A percentile compares a stretch with the other conserved stretches of the same genome.
These are phyloP conservation scores for Lordiphosa collinella DNA, from an alignment of 1,140 invertebrate genomes.

Conservation along the genomic window DNA sequence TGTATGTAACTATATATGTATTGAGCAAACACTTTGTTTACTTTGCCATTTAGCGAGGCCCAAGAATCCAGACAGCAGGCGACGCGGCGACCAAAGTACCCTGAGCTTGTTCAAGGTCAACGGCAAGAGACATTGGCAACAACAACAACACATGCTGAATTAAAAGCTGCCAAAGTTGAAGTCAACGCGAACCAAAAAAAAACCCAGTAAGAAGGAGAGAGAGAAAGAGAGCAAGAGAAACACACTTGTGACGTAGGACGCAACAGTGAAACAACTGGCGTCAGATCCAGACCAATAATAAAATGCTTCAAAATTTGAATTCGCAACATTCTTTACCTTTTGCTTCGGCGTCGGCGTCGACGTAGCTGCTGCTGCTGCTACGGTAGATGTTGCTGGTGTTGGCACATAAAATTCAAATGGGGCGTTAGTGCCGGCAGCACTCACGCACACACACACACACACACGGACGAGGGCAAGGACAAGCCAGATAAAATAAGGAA, in stretches of 20 bases:
- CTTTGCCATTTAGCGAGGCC: too few species aligned
- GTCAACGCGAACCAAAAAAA: neutral
- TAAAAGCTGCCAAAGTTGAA: too few species aligned
- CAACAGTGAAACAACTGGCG: neutral
- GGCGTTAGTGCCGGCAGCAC: constrained; percentile 3
- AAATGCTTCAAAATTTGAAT: neutral
- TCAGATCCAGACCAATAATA: constrained; percentile 4
- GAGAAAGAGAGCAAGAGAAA: neutral
- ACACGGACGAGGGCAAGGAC: constrained; percentile 1
- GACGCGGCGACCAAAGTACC: neutral
- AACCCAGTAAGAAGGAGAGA: neutral
- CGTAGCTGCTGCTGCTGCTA: constrained; percentile 7
- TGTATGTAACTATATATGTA: too few species aligned
- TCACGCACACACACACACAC: constrained; percentile 8
- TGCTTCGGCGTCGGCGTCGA: constrained; percentile 3
- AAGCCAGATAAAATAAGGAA: neutral
- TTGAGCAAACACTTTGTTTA: too few species aligned
- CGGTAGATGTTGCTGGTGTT: constrained; percentile 4
- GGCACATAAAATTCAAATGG: constrained; percentile 26
- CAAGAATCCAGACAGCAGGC: too few species aligned
- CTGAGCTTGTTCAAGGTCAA: constrained; percentile 72
- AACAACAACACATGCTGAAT: constrained; percentile 14
- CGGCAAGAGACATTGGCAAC: constrained; percentile 12
- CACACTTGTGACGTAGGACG: neutral
- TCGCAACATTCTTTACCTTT: neutral